A percentile compares a stretch with the other conserved stretches of the same genome.
phyloP scores from a whole-genome alignment of 2,888 invertebrate genomes.

The Campaea margaritaria region DNA sequence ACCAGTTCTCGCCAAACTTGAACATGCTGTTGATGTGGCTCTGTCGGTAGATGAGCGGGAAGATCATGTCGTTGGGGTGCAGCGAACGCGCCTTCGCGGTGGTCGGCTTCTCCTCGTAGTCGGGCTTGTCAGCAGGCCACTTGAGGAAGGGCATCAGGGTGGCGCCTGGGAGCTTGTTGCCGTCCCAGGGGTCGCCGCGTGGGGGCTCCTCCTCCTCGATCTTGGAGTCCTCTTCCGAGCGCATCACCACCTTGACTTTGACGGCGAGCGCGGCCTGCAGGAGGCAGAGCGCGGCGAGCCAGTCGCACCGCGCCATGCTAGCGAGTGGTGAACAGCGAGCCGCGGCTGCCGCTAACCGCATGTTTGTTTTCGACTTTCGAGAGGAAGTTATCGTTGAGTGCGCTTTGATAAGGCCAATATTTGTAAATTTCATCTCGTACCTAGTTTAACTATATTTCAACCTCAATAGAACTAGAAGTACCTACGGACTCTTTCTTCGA shows the following conservation, averaged over 20 bases:
- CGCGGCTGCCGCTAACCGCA: not conserved
- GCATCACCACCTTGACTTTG: slow-evolving; percentile 77
- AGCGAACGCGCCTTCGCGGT: slow-evolving; percentile 61
- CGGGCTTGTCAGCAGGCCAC: slow-evolving; percentile 51
- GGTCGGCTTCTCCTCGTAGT: slow-evolving; percentile 60
- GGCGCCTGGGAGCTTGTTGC: slow-evolving; percentile 50
- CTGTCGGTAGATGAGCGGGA: slow-evolving; percentile 75
- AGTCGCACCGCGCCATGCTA: slow-evolving; percentile 55
- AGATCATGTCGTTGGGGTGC: slow-evolving; percentile 77
- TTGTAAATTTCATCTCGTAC: slow-evolving; percentile 29
- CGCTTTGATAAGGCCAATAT: slow-evolving; percentile 31
- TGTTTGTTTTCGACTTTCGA: slow-evolving; percentile 9
- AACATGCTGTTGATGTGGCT: slow-evolving; percentile 79
- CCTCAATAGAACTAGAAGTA: not conserved
- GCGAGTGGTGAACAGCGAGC: slow-evolving; percentile 23
- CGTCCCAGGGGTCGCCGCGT: slow-evolving; percentile 58
- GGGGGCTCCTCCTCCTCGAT: slow-evolving; percentile 62
- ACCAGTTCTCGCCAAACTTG: slow-evolving; percentile 79
- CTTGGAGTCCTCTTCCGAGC: slow-evolving; percentile 73
- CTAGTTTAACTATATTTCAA: not conserved
- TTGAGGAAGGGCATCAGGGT: slow-evolving; percentile 66
- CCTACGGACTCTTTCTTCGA: too few species aligned
- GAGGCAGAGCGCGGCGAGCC: slow-evolving; percentile 50
- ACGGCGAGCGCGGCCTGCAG: slow-evolving; percentile 59
- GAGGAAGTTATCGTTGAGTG: slow-evolving; percentile 22